Evolutionary conservation across 2,888 invertebrate species (phyloP).

Genomic region (Monopis laevigella): DNA sequence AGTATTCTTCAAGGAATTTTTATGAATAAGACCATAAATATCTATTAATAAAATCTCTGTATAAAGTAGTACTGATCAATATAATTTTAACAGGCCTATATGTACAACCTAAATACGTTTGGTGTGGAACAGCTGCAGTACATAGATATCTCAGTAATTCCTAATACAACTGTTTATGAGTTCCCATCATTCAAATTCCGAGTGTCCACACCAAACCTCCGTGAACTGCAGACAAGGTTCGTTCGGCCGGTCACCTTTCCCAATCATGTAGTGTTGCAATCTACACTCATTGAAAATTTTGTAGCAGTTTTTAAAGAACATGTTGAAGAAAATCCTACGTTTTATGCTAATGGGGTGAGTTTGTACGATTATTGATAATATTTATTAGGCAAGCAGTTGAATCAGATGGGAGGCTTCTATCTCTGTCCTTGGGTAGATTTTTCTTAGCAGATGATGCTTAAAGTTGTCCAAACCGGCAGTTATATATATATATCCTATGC

Average conservation of each 20-base stretch:
- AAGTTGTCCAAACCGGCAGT: too few relatives aligned
- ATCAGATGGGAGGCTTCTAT: too few relatives aligned
- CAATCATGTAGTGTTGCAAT: conserved; percentile 59
- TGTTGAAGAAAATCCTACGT: conserved; percentile 74
- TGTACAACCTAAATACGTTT: conserved; percentile 74
- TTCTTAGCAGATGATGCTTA: too few relatives aligned
- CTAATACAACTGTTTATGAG: too few relatives aligned
- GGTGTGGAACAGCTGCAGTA: conserved; percentile 78
- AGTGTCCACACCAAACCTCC: conserved; percentile 80
- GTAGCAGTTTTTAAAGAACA: conserved; percentile 83
- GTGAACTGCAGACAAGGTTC: conserved; percentile 69
- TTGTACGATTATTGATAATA: too few relatives aligned
- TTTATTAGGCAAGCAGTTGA: too few relatives aligned
- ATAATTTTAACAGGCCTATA: conserved; percentile 78
- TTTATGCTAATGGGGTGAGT: conserved; percentile 63
- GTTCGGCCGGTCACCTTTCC: conserved; percentile 39
- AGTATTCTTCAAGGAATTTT: too few relatives aligned
- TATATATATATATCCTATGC: too few relatives aligned
- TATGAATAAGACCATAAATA: too few relatives aligned
- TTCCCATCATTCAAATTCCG: conserved; percentile 77
- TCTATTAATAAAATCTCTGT: background rate
- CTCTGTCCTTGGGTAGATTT: too few relatives aligned
- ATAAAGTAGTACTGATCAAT: background rate
- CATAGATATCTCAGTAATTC: conserved; percentile 80
- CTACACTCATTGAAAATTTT: conserved; percentile 84